Conservation (phyloP, 1,140 invertebrate genomes). For the Euura saliciscinereae region DNA sequence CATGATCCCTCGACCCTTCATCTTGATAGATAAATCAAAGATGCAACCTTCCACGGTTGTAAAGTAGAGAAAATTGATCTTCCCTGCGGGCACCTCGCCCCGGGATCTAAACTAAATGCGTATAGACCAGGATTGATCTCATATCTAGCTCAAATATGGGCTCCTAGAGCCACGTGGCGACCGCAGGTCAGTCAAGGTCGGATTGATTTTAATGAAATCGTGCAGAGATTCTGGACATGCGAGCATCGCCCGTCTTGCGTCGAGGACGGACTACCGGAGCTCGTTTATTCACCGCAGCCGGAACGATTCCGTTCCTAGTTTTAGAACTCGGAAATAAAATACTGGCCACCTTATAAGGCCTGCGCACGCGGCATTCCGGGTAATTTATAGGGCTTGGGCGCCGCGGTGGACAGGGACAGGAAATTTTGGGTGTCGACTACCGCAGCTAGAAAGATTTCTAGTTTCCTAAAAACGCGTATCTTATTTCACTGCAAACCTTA, state of each 20-base stretch:
- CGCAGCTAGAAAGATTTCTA: neutral
- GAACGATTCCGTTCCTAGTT: slow-evolving; percentile 21
- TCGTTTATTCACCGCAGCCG: slow-evolving; percentile 10
- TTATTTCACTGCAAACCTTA: neutral
- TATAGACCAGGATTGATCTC: no score
- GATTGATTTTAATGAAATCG: neutral
- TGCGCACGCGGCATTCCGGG: slow-evolving; percentile 19
- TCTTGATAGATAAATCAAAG: slow-evolving; percentile 7
- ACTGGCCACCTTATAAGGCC: slow-evolving; percentile 31
- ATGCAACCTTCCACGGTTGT: neutral
- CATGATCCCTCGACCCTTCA: neutral
- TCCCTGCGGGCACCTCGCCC: neutral
- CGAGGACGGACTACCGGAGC: slow-evolving; percentile 9
- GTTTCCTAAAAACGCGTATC: neutral
- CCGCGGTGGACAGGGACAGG: slow-evolving; percentile 4
- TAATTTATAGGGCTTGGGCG: slow-evolving; percentile 35
- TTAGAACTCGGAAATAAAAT: slow-evolving; percentile 34
- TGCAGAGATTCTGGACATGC: neutral
- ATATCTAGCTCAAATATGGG: no score
- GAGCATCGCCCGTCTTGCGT: neutral
- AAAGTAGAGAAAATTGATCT: neutral
- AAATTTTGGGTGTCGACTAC: slow-evolving; percentile 7
- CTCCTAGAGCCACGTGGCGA: neutral
- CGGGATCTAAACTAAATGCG: neutral
- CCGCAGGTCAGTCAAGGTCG: neutral